Percentiles rank a stretch among this genome's conserved stretches.
phyloP scores from a whole-genome alignment of 1,140 invertebrate genomes.

The Caenorhabditis brenneri region DNA sequence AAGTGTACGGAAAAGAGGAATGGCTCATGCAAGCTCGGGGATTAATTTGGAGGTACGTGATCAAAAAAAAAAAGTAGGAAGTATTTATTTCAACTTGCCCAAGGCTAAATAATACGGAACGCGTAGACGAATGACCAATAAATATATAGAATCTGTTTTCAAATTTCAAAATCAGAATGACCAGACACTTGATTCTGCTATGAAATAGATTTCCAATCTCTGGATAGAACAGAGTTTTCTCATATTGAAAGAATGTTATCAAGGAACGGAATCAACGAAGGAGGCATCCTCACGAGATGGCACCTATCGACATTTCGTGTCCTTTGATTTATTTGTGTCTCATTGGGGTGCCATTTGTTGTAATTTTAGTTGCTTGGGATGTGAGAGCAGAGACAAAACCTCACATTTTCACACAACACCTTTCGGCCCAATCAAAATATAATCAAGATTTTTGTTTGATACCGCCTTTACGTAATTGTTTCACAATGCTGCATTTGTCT shows the following conservation, averaged over 20 bases:
- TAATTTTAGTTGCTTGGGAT: constrained; percentile 18
- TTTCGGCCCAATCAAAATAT: not conserved
- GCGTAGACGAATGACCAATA: not conserved
- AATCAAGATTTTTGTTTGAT: too few relatives aligned
- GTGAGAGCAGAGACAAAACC: constrained; percentile 20
- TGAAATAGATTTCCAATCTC: too few relatives aligned
- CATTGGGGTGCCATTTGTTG: constrained; percentile 24
- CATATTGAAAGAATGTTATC: not conserved
- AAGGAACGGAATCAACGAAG: not conserved
- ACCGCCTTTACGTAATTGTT: too few relatives aligned
- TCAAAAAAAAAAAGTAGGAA: not conserved
- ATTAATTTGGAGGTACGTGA: constrained; percentile 2
- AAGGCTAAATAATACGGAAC: not conserved
- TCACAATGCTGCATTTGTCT: too few relatives aligned
- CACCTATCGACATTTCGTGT: constrained; percentile 31
- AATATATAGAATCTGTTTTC: not conserved
- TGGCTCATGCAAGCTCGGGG: constrained; percentile 17
- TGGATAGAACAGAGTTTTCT: too few relatives aligned
- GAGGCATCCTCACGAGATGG: not conserved
- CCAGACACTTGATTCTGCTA: too few relatives aligned
- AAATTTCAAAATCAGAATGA: too few relatives aligned
- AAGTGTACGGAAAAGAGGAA: constrained; percentile 21
- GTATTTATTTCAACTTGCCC: not conserved
- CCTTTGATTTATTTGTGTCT: constrained; percentile 39
- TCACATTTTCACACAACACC: not conserved